Evolutionary conservation across 1,140 invertebrate species (phyloP), one percentile per base, ranked within the genome.

Genomic region (Cataglyphis hispanica): DNA sequence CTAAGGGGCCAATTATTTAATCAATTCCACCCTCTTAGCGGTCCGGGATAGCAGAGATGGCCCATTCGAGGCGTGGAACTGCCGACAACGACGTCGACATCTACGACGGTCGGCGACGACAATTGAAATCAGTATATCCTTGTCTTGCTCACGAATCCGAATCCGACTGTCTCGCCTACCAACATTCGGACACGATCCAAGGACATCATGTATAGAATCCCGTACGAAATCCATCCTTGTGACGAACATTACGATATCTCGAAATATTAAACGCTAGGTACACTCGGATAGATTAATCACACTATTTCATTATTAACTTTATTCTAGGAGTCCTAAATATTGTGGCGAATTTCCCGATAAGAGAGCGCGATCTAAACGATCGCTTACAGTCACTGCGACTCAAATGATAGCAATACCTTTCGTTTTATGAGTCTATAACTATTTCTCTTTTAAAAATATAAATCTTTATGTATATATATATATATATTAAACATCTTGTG

Each of bases 1-100:
- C 94, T 93, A 94, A 95, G 92, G 92, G 92, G 92, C 94, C 94
- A 95, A 95, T 95, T 95, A 95, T 95, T 94, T 95, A 95, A 95
- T 95, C 94, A 95, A 95, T 95, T 95, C 93, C 91, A 93, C 91
- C 93, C 94, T 94, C 94, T 95, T 94, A 94, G 92, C 92, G 92
- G 91, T 91, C 89, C 89, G 87, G 86, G 90, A 90, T 85, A 88
- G 85, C 83, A 75, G 84, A 75, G 84, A 87, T 85, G 84, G 91
- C 74, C 92, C 88, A 91, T 90, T 91, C 77, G 81, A 89, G 78
- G 66, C 74, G 83, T 37, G 70, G 86, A 91, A 90, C 86, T 90
- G 89, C 89, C 86, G 85, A 80, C 81, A 87, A 89, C 77, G 87
- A 89, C 88, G 69, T 75, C 81, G 70, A 84, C 81, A 58, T 75